A percentile compares a stretch with the other conserved stretches of the same genome.
Evolutionary conservation across 1,140 invertebrate genomes (phyloP).

Genomic region (Heterodera carotae): DNA sequence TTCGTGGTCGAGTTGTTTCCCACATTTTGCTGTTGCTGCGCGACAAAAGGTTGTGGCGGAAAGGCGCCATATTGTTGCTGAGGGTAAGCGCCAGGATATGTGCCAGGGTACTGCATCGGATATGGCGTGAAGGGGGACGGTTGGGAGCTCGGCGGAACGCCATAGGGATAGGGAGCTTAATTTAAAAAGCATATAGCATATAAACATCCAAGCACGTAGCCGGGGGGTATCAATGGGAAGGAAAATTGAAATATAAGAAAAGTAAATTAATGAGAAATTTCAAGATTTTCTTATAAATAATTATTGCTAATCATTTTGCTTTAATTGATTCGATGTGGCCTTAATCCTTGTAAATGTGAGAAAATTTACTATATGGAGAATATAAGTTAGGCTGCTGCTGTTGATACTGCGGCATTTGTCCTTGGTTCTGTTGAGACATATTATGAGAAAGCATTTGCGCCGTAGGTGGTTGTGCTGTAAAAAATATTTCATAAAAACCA

Average conservation of each 20-base stretch:
- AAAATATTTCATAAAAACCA: neutral
- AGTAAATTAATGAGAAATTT: slow-evolving; percentile 19
- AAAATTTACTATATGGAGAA: slow-evolving; percentile 17
- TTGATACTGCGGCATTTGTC: slow-evolving; percentile 37
- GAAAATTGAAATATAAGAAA: slow-evolving; percentile 22
- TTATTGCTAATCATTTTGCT: too few relatives aligned
- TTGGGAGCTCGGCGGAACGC: slow-evolving; percentile 26
- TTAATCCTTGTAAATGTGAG: neutral
- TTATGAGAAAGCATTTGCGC: slow-evolving; percentile 39
- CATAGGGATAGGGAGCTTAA: slow-evolving; percentile 31
- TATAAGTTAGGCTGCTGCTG: slow-evolving; percentile 37
- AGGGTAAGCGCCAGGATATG: slow-evolving; percentile 43
- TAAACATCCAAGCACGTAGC: too few relatives aligned
- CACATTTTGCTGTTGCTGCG: slow-evolving; percentile 35
- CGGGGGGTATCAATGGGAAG: too few relatives aligned
- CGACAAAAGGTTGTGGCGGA: slow-evolving; percentile 32
- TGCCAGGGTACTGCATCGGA: slow-evolving; percentile 42
- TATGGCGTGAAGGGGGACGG: slow-evolving; percentile 39
- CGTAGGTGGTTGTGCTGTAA: slow-evolving; percentile 2
- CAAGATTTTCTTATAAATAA: too few relatives aligned
- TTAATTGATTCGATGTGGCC: too few relatives aligned
- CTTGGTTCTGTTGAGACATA: slow-evolving; percentile 31
- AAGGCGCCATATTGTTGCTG: slow-evolving; percentile 37
- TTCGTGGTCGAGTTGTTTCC: slow-evolving; percentile 24
- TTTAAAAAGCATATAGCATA: too few relatives aligned